A percentile compares a stretch with the other conserved stretches of the same genome.
Evolutionary conservation across 2,888 invertebrate genomes (phyloP).

Genomic region (Hypsopygia costalis): DNA sequence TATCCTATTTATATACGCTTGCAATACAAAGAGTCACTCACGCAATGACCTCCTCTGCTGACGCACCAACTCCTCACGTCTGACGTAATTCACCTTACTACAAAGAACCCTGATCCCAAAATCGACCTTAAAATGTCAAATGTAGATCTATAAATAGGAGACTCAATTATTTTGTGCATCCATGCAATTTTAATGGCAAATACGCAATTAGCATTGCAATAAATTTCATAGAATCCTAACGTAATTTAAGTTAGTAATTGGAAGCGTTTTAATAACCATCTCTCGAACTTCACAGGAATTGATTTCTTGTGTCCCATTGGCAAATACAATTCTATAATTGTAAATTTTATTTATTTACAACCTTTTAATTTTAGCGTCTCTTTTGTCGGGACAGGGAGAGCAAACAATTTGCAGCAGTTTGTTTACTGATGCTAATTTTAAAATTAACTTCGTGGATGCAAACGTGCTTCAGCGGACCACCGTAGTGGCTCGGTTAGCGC

Average conservation of each 20-base stretch:
- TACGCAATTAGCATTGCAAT: background rate
- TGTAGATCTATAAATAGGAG: too few relatives aligned
- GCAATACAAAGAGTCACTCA: too few relatives aligned
- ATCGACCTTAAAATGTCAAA: too few relatives aligned
- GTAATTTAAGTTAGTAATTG: background rate
- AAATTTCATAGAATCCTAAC: background rate
- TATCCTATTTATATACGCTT: too few relatives aligned
- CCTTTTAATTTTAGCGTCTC: conserved; percentile 36
- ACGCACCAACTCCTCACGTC: too few relatives aligned
- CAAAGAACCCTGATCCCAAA: too few relatives aligned
- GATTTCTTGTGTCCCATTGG: background rate
- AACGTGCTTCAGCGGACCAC: conserved; percentile 73
- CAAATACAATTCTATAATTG: background rate
- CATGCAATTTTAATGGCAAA: too few relatives aligned
- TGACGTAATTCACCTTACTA: too few relatives aligned
- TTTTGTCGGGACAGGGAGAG: conserved; percentile 43
- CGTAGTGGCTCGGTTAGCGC: conserved; percentile 37
- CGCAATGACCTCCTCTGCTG: too few relatives aligned
- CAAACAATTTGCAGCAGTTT: conserved; percentile 61
- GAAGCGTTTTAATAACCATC: background rate
- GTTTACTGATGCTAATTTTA: conserved; percentile 74
- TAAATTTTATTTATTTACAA: conserved; percentile 16
- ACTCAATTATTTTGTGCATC: too few relatives aligned
- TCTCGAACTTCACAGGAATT: background rate
- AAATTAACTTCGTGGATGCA: conserved; percentile 74